phyloP scores from a whole-genome alignment of 1,140 invertebrate species.

The Eubasilissa regina region DNA sequence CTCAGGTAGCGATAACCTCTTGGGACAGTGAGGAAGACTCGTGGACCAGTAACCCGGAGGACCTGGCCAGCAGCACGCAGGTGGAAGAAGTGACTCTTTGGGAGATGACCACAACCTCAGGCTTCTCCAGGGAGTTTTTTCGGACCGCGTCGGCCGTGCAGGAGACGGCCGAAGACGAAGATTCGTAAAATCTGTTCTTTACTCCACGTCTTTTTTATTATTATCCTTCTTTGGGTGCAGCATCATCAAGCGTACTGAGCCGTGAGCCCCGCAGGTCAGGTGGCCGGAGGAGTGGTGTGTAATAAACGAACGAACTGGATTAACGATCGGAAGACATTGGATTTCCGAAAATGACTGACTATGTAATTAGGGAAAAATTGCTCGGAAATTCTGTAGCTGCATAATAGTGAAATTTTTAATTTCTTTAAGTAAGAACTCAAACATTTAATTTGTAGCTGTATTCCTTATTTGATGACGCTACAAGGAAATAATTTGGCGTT shows the following conservation, averaged over 20 bases:
- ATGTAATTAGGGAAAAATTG: constrained; percentile 19
- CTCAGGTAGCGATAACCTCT: constrained; percentile 3
- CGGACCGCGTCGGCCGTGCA: constrained; percentile 68
- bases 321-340: constrained; percentile 46
- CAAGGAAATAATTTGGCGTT: constrained; percentile 20
- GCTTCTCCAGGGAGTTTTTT: constrained; percentile 67
- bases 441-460: constrained; percentile 4
- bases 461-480: constrained; percentile 5
- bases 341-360: constrained; percentile 58
- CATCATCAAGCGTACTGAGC: constrained; percentile 38
- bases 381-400: constrained; percentile 22
- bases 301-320: constrained; percentile 49
- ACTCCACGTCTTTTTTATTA: constrained; percentile 44
- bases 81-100: constrained; percentile 51
- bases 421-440: constrained; percentile 3
- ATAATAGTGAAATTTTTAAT: constrained; percentile 37
- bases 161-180: constrained; percentile 67
- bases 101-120: constrained; percentile 52
- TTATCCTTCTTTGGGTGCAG: constrained; percentile 51
- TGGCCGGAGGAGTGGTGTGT: constrained; percentile 1
- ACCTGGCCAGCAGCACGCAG: constrained; percentile 47
- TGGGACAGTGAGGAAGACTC: constrained; percentile 50
- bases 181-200: constrained; percentile 44
- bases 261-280: neutral
- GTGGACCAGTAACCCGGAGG: constrained; percentile 47